Evolutionary conservation across 1,140 invertebrate genomes (phyloP), one percentile per base, ranked within the genome.

Genomic region (Oncopeltus fasciatus): DNA sequence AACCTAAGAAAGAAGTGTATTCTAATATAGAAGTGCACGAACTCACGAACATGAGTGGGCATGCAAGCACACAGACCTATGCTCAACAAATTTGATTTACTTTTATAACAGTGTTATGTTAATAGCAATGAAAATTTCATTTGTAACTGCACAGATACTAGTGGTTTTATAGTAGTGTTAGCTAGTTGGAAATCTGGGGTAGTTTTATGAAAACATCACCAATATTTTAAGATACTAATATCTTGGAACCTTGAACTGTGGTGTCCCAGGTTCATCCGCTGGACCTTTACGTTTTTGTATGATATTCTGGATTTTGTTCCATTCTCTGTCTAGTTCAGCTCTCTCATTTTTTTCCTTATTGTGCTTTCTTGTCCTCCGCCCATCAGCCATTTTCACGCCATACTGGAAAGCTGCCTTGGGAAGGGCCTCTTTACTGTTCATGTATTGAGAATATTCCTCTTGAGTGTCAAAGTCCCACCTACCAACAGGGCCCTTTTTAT

Each of bases 341-440:
- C 98, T 96, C 70, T 98, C 94, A 71, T 94, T 93, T 72, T 93
- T 92, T 68, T 93, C 90, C 63, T 90, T 90, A 62, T 83, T 80
- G 66, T 89, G 83, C 74, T 96, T 91, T 61, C 94, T 79, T 0
- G 95, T 98, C 73, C 92, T 88, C 33, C 95, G 79, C 0, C 96
- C 93, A 74, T 98, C 96, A 28, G 92, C 90, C 83, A 97, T 98
- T 78, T 99, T 99, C 0, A 98, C 91, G n/a, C 96, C 96, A 75
- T 98, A 99, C 72, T 99, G 96, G 76, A 98, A 99, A 1, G 96
- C 96, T 9, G 95, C 95, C 74, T 99, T 99, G 0, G 96, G 96
- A 60, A 98, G 70, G 0, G 96, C 96, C 74, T 99, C 96, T 73
- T 96, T 95, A 59, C 87, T 90, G 69, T 92, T 95, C 93, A 98